Percentiles rank a stretch among this genome's conserved stretches.
Conservation (phyloP, 2,888 invertebrate genomes). For the Eudasyphora cyanicolor region DNA sequence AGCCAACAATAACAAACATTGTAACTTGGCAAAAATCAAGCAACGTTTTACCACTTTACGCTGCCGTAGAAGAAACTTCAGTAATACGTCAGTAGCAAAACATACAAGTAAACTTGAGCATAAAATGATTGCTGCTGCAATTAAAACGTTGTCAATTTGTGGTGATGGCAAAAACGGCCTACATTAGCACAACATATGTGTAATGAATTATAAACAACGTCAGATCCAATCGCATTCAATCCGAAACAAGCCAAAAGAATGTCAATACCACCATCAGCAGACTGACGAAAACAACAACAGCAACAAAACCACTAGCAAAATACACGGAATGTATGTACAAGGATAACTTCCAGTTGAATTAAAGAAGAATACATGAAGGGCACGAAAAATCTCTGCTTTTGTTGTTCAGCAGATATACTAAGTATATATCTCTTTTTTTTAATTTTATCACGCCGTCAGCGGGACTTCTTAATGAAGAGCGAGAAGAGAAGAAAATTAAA, state of each 20-base stretch:
- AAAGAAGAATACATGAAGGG: not conserved
- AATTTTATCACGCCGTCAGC: not conserved
- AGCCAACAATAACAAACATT: not conserved
- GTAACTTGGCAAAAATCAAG: not conserved
- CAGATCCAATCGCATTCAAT: not conserved
- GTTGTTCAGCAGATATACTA: no score
- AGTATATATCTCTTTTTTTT: no score
- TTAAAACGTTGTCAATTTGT: slow-evolving; percentile 12
- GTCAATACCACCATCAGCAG: not conserved
- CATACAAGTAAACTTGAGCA: no score
- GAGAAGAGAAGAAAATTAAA: not conserved
- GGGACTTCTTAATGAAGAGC: not conserved
- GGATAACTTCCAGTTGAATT: not conserved
- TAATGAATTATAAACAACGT: slow-evolving; percentile 1
- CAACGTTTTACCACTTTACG: not conserved
- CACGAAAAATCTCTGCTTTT: not conserved
- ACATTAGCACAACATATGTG: not conserved
- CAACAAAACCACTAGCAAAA: no score
- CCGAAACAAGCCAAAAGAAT: not conserved
- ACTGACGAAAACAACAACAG: not conserved
- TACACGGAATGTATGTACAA: no score
- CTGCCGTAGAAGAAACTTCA: not conserved
- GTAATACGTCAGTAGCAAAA: not conserved
- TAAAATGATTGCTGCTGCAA: not conserved
- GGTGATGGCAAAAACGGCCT: not conserved